A percentile compares a stretch with the other conserved stretches of the same genome.
Conservation (phyloP, 2,888 invertebrate species). For the Drosophila meridiana region DNA sequence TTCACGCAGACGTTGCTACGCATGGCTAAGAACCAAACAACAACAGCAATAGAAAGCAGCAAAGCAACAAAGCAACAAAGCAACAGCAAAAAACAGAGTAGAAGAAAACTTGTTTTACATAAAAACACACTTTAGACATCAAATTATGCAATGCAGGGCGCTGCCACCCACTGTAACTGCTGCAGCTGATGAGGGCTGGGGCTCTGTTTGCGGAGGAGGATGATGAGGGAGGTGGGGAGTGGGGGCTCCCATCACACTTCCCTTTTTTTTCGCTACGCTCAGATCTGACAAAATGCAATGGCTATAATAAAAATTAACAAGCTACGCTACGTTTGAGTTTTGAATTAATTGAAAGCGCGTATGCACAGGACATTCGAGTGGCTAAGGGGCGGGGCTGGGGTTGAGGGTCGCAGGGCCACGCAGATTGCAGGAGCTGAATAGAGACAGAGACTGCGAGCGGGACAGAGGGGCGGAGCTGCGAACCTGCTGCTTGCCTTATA, state of each 20-base stretch:
- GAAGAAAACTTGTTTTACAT: slow-evolving; percentile 73
- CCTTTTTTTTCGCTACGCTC: neutral
- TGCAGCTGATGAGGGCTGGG: slow-evolving; percentile 1
- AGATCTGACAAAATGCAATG: slow-evolving; percentile 73
- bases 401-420: neutral
- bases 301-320: slow-evolving; percentile 80
- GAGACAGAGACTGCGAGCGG: neutral
- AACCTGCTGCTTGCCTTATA: slow-evolving; percentile 39
- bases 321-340: slow-evolving; percentile 82
- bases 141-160: slow-evolving; percentile 72
- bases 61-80: slow-evolving; percentile 16
- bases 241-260: neutral
- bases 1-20: slow-evolving; percentile 63
- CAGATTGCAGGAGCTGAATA: slow-evolving; percentile 24
- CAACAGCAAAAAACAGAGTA: slow-evolving; percentile 34
- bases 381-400: neutral
- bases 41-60: slow-evolving; percentile 29
- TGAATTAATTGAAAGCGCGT: slow-evolving; percentile 81
- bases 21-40: slow-evolving; percentile 60
- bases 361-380: slow-evolving; percentile 69
- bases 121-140: slow-evolving; percentile 76
- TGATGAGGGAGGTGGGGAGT: neutral
- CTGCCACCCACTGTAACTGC: neutral
- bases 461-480: neutral
- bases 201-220: neutral